Evolutionary conservation across 2,113 vertebrate species (phyloP).

Genomic region (Tylochromis polylepis): DNA sequence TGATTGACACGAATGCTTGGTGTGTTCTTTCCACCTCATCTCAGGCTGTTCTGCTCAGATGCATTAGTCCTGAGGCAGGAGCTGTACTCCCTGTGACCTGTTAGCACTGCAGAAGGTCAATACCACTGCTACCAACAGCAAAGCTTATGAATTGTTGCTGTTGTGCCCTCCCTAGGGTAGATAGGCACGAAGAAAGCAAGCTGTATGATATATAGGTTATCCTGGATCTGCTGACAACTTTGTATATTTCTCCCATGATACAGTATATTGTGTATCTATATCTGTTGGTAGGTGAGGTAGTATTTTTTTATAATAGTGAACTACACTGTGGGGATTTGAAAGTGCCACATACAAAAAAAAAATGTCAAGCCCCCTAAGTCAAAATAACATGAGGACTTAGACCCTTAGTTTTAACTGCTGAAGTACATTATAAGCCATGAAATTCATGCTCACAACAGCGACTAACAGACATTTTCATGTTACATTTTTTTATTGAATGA

Average conservation of each 20-base stretch:
- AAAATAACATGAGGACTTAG: neutral
- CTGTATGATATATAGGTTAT: slow-evolving; percentile 40
- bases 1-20: slow-evolving; percentile 32
- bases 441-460: neutral
- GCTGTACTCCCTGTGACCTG: slow-evolving; percentile 24
- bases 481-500: slow-evolving; percentile 39
- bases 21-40: neutral
- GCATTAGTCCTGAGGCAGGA: slow-evolving; percentile 26
- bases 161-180: slow-evolving; percentile 15
- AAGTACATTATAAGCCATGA: neutral
- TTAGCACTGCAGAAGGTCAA: slow-evolving; percentile 44
- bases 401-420: neutral
- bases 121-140: slow-evolving; percentile 28
- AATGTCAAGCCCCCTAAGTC: neutral
- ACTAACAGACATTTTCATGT: neutral
- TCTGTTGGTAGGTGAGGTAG: neutral
- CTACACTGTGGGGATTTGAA: neutral
- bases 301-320: neutral
- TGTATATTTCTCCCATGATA: slow-evolving; percentile 13
- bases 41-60: neutral
- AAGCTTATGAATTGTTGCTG: slow-evolving; percentile 37
- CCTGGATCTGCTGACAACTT: slow-evolving; percentile 25
- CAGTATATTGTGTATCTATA: slow-evolving; percentile 2
- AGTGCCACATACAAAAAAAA: neutral
- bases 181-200: neutral